Conservation (phyloP, 2,888 invertebrate genomes). For the Eupithecia vulgata region DNA sequence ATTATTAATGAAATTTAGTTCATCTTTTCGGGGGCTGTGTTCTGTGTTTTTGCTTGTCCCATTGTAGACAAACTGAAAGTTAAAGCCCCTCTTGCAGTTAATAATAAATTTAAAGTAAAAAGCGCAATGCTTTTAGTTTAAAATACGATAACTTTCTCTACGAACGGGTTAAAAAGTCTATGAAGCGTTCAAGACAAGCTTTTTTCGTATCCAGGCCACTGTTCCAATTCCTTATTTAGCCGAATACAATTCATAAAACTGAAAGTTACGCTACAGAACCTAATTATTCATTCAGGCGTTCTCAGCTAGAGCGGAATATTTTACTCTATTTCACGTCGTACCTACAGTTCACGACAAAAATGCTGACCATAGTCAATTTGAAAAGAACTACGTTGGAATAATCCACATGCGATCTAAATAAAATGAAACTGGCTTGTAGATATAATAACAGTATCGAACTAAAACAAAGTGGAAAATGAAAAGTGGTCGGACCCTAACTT, state of each 20-base stretch:
- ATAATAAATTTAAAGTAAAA: no score
- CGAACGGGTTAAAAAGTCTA: not conserved
- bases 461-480: no score
- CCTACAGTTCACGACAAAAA: not conserved
- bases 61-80: not conserved
- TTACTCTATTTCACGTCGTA: not conserved
- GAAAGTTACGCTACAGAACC: constrained; percentile 6
- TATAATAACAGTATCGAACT: not conserved
- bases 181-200: not conserved
- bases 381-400: not conserved
- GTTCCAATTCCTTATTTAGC: constrained; percentile 6
- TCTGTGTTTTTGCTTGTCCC: not conserved
- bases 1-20: not conserved
- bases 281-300: constrained; percentile 8
- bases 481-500: not conserved
- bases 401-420: not conserved
- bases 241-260: constrained; percentile 5
- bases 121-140: no score
- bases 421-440: not conserved
- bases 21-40: not conserved
- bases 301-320: not conserved
- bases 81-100: no score
- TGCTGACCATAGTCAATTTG: not conserved
- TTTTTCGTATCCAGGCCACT: not conserved
- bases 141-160: not conserved